A percentile compares a stretch with the other conserved stretches of the same genome.
Conservation (phyloP, 2,113 vertebrate genomes). For the Polypterus bichir region DNA sequence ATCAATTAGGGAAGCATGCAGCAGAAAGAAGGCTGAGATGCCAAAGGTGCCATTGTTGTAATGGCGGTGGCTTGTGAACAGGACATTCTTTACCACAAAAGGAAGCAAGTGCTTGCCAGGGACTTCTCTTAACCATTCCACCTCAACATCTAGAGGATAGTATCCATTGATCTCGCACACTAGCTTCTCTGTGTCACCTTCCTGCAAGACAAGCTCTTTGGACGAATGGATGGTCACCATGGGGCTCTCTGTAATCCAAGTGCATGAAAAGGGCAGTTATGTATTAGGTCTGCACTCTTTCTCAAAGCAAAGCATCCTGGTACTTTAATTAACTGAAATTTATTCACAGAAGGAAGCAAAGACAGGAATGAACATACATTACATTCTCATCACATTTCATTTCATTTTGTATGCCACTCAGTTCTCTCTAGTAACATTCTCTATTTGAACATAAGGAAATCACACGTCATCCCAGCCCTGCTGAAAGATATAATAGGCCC, state of each 20-base stretch:
- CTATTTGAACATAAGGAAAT: too few relatives aligned
- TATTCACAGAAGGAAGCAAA: background rate
- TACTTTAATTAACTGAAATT: background rate
- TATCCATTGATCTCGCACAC: conserved; percentile 37
- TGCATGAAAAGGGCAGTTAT: background rate
- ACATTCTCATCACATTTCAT: background rate
- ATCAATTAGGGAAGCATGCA: conserved; percentile 29
- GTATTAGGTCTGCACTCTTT: background rate
- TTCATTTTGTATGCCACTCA: background rate
- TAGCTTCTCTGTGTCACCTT: conserved; percentile 41
- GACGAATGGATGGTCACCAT: conserved; percentile 34
- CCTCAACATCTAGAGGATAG: conserved; percentile 50
- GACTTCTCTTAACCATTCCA: conserved; percentile 32
- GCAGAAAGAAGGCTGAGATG: conserved; percentile 45
- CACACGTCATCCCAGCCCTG: too few relatives aligned
- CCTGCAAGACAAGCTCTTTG: conserved; percentile 26
- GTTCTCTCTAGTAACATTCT: too few relatives aligned
- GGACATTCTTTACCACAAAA: conserved; percentile 29
- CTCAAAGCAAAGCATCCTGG: background rate
- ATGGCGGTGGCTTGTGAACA: conserved; percentile 45
- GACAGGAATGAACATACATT: background rate
- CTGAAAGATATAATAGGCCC: too few relatives aligned
- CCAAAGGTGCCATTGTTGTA: conserved; percentile 47
- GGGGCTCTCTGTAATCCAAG: conserved; percentile 39
- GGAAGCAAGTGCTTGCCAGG: conserved; percentile 30